Evolutionary conservation across 2,113 vertebrate species (phyloP).

Genomic region (Acanthisitta chloris): DNA sequence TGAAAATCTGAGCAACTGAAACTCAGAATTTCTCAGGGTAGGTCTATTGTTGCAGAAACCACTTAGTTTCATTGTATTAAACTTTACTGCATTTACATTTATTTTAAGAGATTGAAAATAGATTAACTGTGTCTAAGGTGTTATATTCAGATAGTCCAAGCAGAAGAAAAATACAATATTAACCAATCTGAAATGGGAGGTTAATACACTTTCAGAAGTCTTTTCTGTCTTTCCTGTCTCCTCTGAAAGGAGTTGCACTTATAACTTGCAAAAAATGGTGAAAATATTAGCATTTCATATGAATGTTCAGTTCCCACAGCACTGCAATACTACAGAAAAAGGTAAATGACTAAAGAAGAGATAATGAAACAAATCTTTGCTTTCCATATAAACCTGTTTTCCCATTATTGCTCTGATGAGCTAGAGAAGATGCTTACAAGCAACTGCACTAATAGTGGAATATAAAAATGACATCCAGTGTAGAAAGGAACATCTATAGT

Average conservation of each 20-base stretch:
- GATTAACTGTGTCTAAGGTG: neutral
- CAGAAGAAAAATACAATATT: neutral
- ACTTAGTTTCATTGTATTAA: neutral
- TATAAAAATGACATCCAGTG: neutral
- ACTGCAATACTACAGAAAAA: neutral
- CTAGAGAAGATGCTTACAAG: neutral
- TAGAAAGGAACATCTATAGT: neutral
- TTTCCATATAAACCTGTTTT: neutral
- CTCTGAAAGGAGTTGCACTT: neutral
- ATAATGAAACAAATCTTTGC: neutral
- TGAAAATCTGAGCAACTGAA: neutral
- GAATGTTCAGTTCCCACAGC: neutral
- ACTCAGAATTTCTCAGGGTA: neutral
- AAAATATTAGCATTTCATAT: neutral
- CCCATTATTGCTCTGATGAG: neutral
- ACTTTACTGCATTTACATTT: neutral
- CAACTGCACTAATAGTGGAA: neutral
- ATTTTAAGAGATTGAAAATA: neutral
- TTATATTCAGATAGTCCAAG: neutral
- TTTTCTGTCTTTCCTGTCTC: neutral
- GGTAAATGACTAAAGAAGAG: no score
- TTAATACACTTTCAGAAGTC: neutral
- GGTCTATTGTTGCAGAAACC: neutral
- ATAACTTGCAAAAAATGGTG: neutral
- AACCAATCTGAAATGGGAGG: neutral